Base-by-base conservation (phyloP, 35 echinoderm and acorn worm species). In the Lytechinus pictus region DNA sequence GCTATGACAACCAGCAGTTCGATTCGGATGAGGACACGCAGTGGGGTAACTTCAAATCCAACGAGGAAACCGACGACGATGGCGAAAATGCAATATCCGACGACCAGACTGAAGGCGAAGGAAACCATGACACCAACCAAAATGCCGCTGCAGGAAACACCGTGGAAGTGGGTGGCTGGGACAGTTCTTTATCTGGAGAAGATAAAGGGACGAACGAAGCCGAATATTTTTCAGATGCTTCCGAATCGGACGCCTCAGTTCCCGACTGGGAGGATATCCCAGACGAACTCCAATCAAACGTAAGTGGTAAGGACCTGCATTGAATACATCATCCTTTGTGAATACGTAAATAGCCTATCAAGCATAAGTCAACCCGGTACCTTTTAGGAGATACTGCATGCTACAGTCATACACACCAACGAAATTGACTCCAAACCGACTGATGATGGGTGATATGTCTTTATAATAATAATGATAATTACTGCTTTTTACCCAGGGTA, bases 271-370 rank as follows among this genome's bases (percentile, higher is more conserved):
- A 44, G 11, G 28, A 52, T 54, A 90, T 52, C 88, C 28, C 88
- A 90, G 88, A 90, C 24, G 88, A 90, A 90, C 28, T 90, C 24
- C 88, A 90, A 90, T 52, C 28, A 54, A 90, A 90, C 88, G 88
- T 90, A 90, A 90, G 88, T 90, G 88, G 88, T 90, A 90, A 90
- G 88, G 88, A 54, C 28, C 0, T 90, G 28, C 12, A 90, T 12
- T 44, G 8, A 89, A 54, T 3, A 11, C 13, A 58, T 58, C 56
- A 44, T 44, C 86, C 86, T 2, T 88, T 88, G 19, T 88, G 27
- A 88, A 10, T 60, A 44, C 33, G 33, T 44, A 44, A 44, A 44
- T 44, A 44, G 33, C 33, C 33, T 44, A 44, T 44, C 33, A 44
- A 44, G 33, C 5, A 60, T 60, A 10, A 12, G 0, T 60, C 9